Conservation (phyloP, 1,140 invertebrate species). For the Centruroides vittatus region DNA sequence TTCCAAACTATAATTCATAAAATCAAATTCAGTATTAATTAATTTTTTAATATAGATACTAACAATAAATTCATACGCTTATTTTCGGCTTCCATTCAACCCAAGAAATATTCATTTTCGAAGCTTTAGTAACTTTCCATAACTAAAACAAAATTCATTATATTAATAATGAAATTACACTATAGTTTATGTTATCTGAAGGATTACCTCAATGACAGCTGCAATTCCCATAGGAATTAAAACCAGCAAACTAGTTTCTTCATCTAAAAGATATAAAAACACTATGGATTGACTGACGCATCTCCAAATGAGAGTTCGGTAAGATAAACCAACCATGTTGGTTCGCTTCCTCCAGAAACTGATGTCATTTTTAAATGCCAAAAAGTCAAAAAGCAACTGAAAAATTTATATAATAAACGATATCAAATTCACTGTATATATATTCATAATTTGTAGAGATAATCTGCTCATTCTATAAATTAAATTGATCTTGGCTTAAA, state of each 20-base stretch:
- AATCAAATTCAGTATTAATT: too few species aligned
- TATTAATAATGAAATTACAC: too few species aligned
- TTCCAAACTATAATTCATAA: slow-evolving; percentile 26
- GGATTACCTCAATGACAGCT: slow-evolving; percentile 53
- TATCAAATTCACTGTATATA: background rate
- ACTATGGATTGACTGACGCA: slow-evolving; percentile 86
- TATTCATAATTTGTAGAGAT: background rate
- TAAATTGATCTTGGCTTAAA: too few species aligned
- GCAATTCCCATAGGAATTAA: slow-evolving; percentile 73
- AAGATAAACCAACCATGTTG: slow-evolving; percentile 76
- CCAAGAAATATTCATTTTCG: slow-evolving; percentile 44
- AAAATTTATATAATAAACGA: slow-evolving; percentile 26
- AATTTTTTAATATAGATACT: too few species aligned
- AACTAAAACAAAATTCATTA: slow-evolving; percentile 30
- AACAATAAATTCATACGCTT: too few species aligned
- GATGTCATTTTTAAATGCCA: slow-evolving; percentile 97
- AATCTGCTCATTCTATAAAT: too few species aligned
- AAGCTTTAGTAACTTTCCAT: slow-evolving; percentile 88
- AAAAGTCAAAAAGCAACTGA: slow-evolving; percentile 85
- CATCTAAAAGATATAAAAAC: slow-evolving; percentile 84
- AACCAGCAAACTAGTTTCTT: slow-evolving; percentile 80
- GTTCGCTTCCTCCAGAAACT: slow-evolving; percentile 77
- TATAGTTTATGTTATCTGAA: too few species aligned
- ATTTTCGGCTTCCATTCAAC: background rate
- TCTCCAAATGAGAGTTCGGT: slow-evolving; percentile 77